A percentile compares a stretch with the other conserved stretches of the same genome.
These are phyloP conservation scores for Gnathonemus longibarbis DNA, from an alignment of 2,113 vertebrate genomes.

Conservation along the genomic window DNA sequence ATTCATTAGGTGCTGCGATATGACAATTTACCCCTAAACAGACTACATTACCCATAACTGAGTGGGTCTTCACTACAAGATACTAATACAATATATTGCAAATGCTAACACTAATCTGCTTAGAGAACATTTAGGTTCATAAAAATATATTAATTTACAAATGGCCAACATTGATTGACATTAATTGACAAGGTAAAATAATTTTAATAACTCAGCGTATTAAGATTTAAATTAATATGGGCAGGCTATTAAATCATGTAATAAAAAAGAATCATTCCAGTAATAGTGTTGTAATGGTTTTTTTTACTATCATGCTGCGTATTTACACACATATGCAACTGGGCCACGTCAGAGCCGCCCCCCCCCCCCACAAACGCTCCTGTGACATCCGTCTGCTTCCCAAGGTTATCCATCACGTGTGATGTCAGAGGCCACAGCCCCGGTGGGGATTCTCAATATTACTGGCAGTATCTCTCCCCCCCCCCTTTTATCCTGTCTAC, in stretches of 20 bases:
- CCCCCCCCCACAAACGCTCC: not conserved
- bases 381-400: constrained; percentile 2
- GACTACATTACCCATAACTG: not conserved
- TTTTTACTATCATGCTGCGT: not conserved
- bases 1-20: not conserved
- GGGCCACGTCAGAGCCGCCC: not conserved
- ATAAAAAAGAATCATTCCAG: not conserved
- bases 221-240: not conserved
- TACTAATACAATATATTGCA: not conserved
- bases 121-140: not conserved
- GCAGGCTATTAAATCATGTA: not conserved
- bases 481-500: constrained; percentile 34
- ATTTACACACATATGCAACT: not conserved
- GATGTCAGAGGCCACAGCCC: not conserved
- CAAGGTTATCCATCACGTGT: constrained; percentile 17
- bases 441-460: not conserved
- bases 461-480: not conserved
- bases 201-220: not conserved
- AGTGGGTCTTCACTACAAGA: not conserved
- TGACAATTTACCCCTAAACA: not conserved
- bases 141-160: not conserved
- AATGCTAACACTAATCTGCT: not conserved
- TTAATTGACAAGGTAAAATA: not conserved
- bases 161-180: not conserved
- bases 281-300: not conserved